phyloP scores from a whole-genome alignment of 2,797 vertebrate species.

The Propithecus perrieri region DNA sequence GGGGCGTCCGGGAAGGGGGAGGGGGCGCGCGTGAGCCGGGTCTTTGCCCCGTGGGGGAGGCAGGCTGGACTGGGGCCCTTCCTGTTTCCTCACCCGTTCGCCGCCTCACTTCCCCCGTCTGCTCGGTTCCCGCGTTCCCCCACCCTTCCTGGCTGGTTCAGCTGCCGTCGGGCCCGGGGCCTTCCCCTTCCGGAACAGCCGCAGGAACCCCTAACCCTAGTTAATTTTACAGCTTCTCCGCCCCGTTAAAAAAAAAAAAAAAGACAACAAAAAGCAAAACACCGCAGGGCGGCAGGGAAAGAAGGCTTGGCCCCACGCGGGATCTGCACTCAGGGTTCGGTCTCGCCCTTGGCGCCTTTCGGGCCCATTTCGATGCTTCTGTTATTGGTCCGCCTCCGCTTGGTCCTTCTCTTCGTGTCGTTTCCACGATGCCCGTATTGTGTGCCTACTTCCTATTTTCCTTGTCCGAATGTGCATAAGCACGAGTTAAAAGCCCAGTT shows the following conservation, averaged over 20 bases:
- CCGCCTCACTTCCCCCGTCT: neutral
- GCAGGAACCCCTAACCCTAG: fast-evolving
- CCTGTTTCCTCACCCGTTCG: neutral
- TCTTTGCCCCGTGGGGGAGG: neutral
- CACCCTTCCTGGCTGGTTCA: neutral
- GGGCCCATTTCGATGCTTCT: fast-evolving
- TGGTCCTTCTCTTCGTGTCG: neutral
- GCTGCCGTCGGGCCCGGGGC: slow-evolving; percentile 22
- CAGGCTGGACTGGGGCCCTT: neutral
- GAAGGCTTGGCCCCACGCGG: neutral
- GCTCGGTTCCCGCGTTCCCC: neutral
- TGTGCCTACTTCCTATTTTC: neutral
- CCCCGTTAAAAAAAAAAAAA: neutral
- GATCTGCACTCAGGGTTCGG: neutral
- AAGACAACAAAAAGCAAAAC: neutral
- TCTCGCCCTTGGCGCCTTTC: neutral
- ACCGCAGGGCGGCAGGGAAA: neutral
- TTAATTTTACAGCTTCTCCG: fast-evolving
- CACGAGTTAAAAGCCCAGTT: neutral
- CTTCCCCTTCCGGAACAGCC: slow-evolving; percentile 31
- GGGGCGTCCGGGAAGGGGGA: slow-evolving; percentile 27
- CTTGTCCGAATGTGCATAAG: neutral
- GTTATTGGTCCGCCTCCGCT: neutral
- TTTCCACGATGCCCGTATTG: fast-evolving
- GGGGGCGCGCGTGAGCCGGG: neutral